A percentile compares a stretch with the other conserved stretches of the same genome.
Conservation (phyloP, 2,888 invertebrate genomes). For the Kuschelorhynchus macadamiae region DNA sequence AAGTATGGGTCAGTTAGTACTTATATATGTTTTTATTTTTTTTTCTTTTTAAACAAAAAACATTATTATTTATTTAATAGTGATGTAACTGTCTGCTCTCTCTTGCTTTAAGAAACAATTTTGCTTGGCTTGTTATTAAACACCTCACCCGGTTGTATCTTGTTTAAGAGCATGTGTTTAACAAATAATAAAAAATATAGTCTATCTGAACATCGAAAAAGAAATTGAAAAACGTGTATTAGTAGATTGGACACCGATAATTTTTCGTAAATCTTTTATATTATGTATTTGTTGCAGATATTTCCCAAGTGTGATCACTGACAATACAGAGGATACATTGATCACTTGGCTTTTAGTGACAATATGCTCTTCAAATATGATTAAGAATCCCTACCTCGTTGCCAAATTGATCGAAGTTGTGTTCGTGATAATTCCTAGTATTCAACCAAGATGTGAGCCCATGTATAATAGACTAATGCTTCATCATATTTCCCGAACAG, state of each 20-base stretch:
- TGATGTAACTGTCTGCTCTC: too few species aligned
- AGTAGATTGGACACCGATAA: background rate
- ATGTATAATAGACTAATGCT: conserved; percentile 87
- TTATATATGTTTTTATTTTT: too few species aligned
- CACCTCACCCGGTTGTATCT: too few species aligned
- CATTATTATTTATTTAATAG: too few species aligned
- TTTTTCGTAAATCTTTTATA: background rate
- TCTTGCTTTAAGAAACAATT: too few species aligned
- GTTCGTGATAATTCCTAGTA: conserved; percentile 82
- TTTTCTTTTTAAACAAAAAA: too few species aligned
- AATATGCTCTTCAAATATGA: conserved; percentile 90
- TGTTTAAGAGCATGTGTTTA: too few species aligned
- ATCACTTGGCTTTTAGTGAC: conserved; percentile 91
- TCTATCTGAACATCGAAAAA: too few species aligned
- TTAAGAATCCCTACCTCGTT: conserved; percentile 96
- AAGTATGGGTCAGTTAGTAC: too few species aligned
- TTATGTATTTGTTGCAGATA: conserved; percentile 73
- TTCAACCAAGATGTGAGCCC: conserved; percentile 70
- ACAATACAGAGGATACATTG: conserved; percentile 85
- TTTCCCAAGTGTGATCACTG: conserved; percentile 81
- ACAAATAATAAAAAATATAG: too few species aligned
- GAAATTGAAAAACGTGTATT: too few species aligned
- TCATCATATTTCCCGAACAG: conserved; percentile 86
- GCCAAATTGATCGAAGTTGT: conserved; percentile 96
- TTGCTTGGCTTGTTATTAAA: too few species aligned